Percentiles rank a stretch among this genome's conserved stretches.
These are phyloP conservation scores for Tortricodes alternella DNA, from an alignment of 2,888 invertebrate genomes.

Conservation along the genomic window DNA sequence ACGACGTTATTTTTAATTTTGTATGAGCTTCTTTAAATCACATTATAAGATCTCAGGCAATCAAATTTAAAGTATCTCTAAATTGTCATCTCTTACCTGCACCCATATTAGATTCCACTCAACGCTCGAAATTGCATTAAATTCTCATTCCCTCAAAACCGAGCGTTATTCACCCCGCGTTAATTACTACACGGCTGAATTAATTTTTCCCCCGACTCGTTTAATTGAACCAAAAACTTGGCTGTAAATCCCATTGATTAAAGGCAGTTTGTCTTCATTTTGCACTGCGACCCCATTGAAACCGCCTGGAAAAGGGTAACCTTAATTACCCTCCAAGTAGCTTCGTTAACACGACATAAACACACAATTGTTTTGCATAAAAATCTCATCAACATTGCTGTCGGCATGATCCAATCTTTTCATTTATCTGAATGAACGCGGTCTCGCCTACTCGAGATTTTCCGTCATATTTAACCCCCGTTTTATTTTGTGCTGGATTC, in stretches of 20 bases:
- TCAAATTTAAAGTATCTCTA: too few relatives aligned
- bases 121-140: too few relatives aligned
- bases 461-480: too few relatives aligned
- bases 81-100: too few relatives aligned
- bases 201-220: conserved; percentile 9
- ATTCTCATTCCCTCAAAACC: background rate
- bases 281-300: background rate
- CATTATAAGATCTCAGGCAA: too few relatives aligned
- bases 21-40: too few relatives aligned
- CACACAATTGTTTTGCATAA: conserved; percentile 55
- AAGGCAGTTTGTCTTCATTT: conserved; percentile 21
- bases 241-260: conserved; percentile 26
- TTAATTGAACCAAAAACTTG: conserved; percentile 19
- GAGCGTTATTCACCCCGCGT: background rate
- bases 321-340: conserved; percentile 57
- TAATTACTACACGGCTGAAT: conserved; percentile 19
- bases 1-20: too few relatives aligned
- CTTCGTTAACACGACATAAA: conserved; percentile 49
- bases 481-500: background rate
- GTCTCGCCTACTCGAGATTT: background rate
- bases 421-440: background rate
- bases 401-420: background rate
- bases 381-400: conserved; percentile 46
- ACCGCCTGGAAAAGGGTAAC: conserved; percentile 5
- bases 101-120: too few relatives aligned